Evolutionary conservation across 2,113 vertebrate genomes (phyloP).

Genomic region (Epinephelus moara): DNA sequence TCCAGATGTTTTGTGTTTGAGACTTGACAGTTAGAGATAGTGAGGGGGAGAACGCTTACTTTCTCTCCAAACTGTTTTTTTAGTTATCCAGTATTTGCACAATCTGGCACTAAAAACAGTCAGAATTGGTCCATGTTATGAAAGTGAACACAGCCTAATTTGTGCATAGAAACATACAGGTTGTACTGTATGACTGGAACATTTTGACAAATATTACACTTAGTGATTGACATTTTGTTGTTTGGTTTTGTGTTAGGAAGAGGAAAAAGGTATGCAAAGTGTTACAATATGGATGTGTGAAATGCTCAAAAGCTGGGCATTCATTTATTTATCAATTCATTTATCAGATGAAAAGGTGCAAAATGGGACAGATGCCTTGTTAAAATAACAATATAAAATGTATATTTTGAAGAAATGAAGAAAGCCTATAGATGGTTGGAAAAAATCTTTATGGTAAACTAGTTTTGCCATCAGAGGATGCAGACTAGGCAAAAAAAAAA

Average conservation of each 20-base stretch:
- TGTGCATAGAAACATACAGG: not conserved
- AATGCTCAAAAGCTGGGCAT: not conserved
- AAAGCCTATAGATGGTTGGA: not conserved
- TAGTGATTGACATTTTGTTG: not conserved
- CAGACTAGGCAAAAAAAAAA: not conserved
- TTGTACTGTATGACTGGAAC: not conserved
- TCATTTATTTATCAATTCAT: not conserved
- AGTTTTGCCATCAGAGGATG: not conserved
- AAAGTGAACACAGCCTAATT: not conserved
- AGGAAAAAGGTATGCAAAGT: not conserved
- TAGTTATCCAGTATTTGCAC: constrained; percentile 29
- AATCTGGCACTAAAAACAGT: constrained; percentile 17
- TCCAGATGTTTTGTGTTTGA: constrained; percentile 72
- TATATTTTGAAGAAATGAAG: not conserved
- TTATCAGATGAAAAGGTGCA: not conserved
- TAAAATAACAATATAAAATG: not conserved
- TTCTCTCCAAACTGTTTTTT: not conserved
- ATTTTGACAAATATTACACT: not conserved
- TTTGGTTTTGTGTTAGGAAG: not conserved
- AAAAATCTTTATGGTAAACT: too few species aligned
- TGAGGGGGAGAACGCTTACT: not conserved
- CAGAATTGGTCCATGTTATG: not conserved
- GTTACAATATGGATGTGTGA: not conserved
- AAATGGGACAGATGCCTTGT: too few species aligned
- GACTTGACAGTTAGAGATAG: constrained; percentile 26